Conservation (phyloP, 1,140 invertebrate species). For the Physella acuta region DNA sequence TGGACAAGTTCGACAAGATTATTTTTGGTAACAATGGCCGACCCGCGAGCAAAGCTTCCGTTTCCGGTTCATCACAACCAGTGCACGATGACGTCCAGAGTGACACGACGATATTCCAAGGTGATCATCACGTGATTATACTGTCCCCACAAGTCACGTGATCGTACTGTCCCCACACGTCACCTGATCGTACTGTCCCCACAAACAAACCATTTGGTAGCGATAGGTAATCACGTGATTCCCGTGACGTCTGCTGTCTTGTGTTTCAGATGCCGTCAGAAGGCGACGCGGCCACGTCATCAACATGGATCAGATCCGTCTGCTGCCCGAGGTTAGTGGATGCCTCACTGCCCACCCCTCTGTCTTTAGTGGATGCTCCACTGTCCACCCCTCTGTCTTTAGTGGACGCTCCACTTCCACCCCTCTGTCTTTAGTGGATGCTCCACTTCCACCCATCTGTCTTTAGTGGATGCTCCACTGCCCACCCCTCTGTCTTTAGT, state of each 20-base stretch:
- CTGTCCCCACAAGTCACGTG: too few species aligned
- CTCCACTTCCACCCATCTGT: background rate
- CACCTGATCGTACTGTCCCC: too few species aligned
- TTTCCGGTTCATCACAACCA: background rate
- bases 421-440: background rate
- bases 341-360: too few species aligned
- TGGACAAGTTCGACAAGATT: background rate
- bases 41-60: background rate
- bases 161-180: too few species aligned
- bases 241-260: too few species aligned
- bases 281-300: background rate
- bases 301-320: constrained; percentile 9
- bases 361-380: too few species aligned
- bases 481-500: background rate
- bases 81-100: background rate
- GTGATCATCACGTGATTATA: too few species aligned
- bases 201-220: too few species aligned
- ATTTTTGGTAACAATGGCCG: background rate
- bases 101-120: background rate
- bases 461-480: background rate
- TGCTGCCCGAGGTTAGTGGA: constrained; percentile 11
- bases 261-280: constrained; percentile 1
- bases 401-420: too few species aligned
- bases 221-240: too few species aligned
- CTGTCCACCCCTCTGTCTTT: too few species aligned